Conservation (phyloP, 2,797 vertebrate genomes). For the Coregonus sp. region DNA sequence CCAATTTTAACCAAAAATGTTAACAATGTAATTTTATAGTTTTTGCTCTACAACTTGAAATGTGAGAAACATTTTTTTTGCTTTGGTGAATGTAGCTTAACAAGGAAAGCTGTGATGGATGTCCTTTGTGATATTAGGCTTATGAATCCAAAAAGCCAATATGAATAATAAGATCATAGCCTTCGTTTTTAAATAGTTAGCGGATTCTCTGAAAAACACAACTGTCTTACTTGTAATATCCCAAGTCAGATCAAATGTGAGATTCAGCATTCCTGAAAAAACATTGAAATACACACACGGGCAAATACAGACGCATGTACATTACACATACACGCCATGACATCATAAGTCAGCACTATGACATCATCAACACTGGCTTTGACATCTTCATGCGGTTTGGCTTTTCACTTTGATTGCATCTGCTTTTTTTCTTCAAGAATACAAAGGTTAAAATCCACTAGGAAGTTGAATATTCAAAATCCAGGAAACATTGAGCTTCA, state of each 20-base stretch:
- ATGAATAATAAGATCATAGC: slow-evolving; percentile 54
- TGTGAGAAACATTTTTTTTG: slow-evolving; percentile 31
- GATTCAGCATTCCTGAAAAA: slow-evolving; percentile 68
- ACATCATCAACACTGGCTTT: slow-evolving; percentile 72
- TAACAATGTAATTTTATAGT: slow-evolving; percentile 32
- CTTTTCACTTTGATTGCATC: slow-evolving; percentile 72
- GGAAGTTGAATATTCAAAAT: slow-evolving; percentile 70
- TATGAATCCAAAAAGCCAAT: slow-evolving; percentile 49
- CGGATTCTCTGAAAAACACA: slow-evolving; percentile 51
- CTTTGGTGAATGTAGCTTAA: slow-evolving; percentile 61
- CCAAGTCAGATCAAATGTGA: slow-evolving; percentile 49
- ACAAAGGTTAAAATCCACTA: slow-evolving; percentile 62
- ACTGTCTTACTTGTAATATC: slow-evolving; percentile 31
- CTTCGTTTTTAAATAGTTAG: slow-evolving; percentile 32
- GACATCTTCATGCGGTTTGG: slow-evolving; percentile 71
- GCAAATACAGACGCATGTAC: slow-evolving; percentile 59
- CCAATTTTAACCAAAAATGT: slow-evolving; percentile 24
- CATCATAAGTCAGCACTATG: slow-evolving; percentile 73
- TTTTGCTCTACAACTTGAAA: slow-evolving; percentile 39
- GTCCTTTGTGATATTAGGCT: slow-evolving; percentile 26
- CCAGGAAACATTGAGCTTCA: slow-evolving; percentile 66
- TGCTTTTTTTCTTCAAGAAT: slow-evolving; percentile 54
- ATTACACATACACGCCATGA: slow-evolving; percentile 68
- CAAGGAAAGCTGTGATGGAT: slow-evolving; percentile 45
- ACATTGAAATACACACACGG: slow-evolving; percentile 61